Base-by-base conservation (phyloP, 2,888 invertebrate species). In the Nemoura dubitans region DNA sequence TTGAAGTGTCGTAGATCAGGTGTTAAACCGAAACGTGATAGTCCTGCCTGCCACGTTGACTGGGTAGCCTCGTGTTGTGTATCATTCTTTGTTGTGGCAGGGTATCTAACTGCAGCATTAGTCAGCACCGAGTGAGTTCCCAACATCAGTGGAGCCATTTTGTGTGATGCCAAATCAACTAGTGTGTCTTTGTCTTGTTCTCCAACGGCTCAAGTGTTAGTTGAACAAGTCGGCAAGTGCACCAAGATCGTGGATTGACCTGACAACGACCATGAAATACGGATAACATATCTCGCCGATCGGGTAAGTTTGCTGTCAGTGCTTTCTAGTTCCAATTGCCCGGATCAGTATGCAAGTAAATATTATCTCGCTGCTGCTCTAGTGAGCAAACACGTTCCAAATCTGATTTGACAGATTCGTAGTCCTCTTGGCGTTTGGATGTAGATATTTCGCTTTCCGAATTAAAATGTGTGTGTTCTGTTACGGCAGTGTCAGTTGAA, bases 201-300 rank as follows among this genome's bases (percentile, higher is more conserved):
- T 21, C 16, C 16, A 10, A 21, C 10, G 78, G 26, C 28, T 78
- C 78, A 26, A 78, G 78, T 78, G 78, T 78, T 78, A 78, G 78
- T 78, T 10, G 78, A 78, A 78, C 78, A 78, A 78, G 27, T 78
- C 28, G 1, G 26, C 78, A 27, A 78, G 78, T 78, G 78, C 26
- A 78, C 25, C 78, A 27, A 28, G 27, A 26, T 27, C 26, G 10
- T 27, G 28, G 78, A 78, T 28, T 78, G 27, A 28, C 26, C 78
- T 78, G 26, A 27, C 27, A 78, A 78, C 78, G 78, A 78, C 78
- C 28, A 78, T 78, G 78, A 78, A 78, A 78, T 27, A 78, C 78
- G 78, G 78, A 78, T 78, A 78, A 78, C 78, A 78, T 78, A 27
- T 78, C 28, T 25, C 78, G 28, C 78, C 28, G 26, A 78, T 26